Evolutionary conservation across 2,113 vertebrate genomes (phyloP), one percentile per base, ranked within the genome.

Genomic region (Cyphotilapia sp.): DNA sequence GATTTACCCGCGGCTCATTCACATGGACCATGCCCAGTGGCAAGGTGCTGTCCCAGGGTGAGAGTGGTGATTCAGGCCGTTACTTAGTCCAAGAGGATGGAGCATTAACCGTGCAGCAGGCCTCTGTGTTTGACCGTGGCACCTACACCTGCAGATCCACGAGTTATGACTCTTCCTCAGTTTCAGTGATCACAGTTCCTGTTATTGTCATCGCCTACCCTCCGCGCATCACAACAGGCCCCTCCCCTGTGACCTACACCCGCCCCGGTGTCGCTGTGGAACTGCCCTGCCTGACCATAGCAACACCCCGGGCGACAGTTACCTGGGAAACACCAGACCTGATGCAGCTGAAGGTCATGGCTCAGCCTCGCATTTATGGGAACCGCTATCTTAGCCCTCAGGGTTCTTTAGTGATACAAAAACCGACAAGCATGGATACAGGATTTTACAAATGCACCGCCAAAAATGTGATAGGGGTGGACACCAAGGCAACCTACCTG

Each of bases 121-220:
- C 97, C 5, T 97, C 98, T 0, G 98, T 98, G 3, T 97, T 97
- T 2, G 98, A 99, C 91, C 90, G 98, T 31, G 98, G 98, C 2
- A 97, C 96, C 3, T 99, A 99, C 91, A 74, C 93, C 7, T 99
- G 98, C 93, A 96, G 95, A 82, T 93, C 90, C 8, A 94, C 94
- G 1, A 95, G 95, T 0, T 92, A 93, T 1, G 85, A 96, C 1
- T 97, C 97, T 13, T 91, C 96, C 2, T 94, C 59, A 1, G 88
- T 91, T 45, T 93, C 96, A 1, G 76, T 96, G 9, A 61, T 96
- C 88, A 97, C 91, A 2, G 95, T 98, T 17, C 97, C 98, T 0
- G 98, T 99, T n/a, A 98, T 99, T 1, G 97, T 99, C 5, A 97
- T 99, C 0, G 98, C 98, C 3, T 98, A 98, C 81, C 98, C 98